Evolutionary conservation across 2,888 invertebrate genomes (phyloP).

Genomic region (Dicranocentrus wangi): DNA sequence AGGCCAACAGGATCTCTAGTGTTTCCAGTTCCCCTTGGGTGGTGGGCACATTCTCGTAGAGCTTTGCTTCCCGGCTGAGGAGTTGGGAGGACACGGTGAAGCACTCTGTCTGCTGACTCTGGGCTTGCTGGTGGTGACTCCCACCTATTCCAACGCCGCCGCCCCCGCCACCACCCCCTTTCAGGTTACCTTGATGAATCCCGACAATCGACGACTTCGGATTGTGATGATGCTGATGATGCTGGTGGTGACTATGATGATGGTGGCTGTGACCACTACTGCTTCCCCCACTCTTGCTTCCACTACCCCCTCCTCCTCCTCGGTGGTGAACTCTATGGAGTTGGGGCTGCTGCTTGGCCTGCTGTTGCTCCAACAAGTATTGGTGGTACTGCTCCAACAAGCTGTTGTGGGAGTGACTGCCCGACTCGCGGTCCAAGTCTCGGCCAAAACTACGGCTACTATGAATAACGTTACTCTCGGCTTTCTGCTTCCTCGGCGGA

Average conservation of each 20-base stretch:
- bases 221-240: constrained; percentile 54
- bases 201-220: constrained; percentile 57
- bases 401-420: constrained; percentile 54
- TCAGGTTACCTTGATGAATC: constrained; percentile 62
- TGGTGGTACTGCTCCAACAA: constrained; percentile 62
- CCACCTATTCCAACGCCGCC: no score
- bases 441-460: constrained; percentile 32
- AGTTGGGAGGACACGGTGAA: constrained; percentile 72
- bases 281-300: constrained; percentile 57
- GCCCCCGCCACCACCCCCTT: no score
- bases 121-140: constrained; percentile 50
- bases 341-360: constrained; percentile 53
- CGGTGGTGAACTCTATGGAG: constrained; percentile 37
- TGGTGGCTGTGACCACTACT: constrained; percentile 38
- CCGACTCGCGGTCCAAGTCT: constrained; percentile 44
- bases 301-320: constrained; percentile 38
- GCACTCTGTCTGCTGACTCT: constrained; percentile 57
- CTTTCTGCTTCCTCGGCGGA: constrained; percentile 58
- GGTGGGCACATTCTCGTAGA: constrained; percentile 73
- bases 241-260: constrained; percentile 53
- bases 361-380: constrained; percentile 58
- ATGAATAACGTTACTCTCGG: background rate
- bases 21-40: constrained; percentile 68
- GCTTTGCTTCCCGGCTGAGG: constrained; percentile 68
- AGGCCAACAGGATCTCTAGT: constrained; percentile 66